Evolutionary conservation across 2,888 invertebrate species (phyloP), one percentile per base, ranked within the genome.

Genomic region (Drosophila paracracens): DNA sequence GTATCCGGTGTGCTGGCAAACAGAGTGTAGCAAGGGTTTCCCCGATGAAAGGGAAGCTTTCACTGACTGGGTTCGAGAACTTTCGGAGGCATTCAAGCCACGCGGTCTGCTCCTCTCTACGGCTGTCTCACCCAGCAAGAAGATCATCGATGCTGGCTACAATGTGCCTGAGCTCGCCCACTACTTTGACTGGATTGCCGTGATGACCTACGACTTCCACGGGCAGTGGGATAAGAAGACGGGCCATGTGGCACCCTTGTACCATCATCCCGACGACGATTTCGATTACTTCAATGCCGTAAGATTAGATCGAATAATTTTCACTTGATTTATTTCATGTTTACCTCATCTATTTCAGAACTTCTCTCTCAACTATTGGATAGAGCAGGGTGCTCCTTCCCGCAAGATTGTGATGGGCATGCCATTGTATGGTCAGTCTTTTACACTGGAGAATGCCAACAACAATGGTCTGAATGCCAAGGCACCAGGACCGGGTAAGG

Each of bases 201-300:
- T 98, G 0, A 98, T 98, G 98, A 96, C 97, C 0, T 98, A 98
- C 88, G 98, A 98, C 91, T 97, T 96, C 93, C 97, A 98, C 82
- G 98, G 98, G 0, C 97, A 97, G 87, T 98, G 98, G 98, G 98
- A 98, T 87, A 97, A 97, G 91, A 96, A 96, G 91, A 98, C 98
- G 1, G 98, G 98, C 0, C 98, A 98, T 89, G 97, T 98, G 0
- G 97, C 98, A 0, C 98, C 98, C 0, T 92, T 98, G 48, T 97
- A 95, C 83, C 95, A 96, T 88, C 97, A 97, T 91, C 96, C 96
- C 4, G 96, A 97, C 52, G 97, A 97, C 89, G 97, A 96, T 72
- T 95, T 95, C 63, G 95, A 95, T 50, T 97, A 96, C 91, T 98
- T 97, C 91, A 98, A 98, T 93, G 95, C 97, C 51, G 97, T 97